These are phyloP conservation scores for Microctenopoma steveboyesi DNA, from an alignment of 2,797 vertebrate genomes.

Conservation along the genomic window DNA sequence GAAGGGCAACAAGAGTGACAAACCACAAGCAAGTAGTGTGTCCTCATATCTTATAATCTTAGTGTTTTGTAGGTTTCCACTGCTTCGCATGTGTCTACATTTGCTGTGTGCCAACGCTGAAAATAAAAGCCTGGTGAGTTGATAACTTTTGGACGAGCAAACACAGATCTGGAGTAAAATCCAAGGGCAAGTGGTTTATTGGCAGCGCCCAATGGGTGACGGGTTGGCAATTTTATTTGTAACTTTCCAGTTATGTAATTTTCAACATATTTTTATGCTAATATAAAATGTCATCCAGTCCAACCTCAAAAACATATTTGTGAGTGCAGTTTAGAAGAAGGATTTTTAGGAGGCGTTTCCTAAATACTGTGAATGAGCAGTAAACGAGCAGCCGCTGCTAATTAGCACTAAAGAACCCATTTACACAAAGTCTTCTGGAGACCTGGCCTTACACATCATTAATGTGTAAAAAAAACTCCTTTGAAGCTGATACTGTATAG, in stretches of 20 bases:
- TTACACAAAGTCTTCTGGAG: conserved; percentile 17
- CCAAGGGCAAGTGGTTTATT: too few species aligned
- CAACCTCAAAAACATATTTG: too few species aligned
- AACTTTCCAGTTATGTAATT: too few species aligned
- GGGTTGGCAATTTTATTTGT: too few species aligned
- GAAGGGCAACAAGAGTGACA: not conserved
- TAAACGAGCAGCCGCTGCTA: not conserved
- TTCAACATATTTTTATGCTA: too few species aligned
- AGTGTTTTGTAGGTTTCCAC: conserved; percentile 1
- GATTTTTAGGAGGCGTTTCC: too few species aligned
- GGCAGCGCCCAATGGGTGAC: too few species aligned
- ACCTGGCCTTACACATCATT: conserved; percentile 17
- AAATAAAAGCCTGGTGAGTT: too few species aligned
- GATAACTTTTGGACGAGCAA: not conserved
- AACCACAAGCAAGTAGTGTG: conserved; percentile 6
- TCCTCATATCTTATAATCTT: not conserved
- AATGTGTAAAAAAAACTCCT: conserved; percentile 6
- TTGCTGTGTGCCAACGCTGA: not conserved
- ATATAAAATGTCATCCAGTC: too few species aligned
- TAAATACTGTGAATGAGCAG: too few species aligned
- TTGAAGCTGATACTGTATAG: conserved; percentile 32
- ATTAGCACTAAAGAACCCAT: not conserved
- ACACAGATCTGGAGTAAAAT: not conserved
- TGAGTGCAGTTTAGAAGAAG: too few species aligned
- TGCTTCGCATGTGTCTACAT: not conserved